Evolutionary conservation across 2,113 vertebrate genomes (phyloP).

Genomic region (Toxotes chatareus): DNA sequence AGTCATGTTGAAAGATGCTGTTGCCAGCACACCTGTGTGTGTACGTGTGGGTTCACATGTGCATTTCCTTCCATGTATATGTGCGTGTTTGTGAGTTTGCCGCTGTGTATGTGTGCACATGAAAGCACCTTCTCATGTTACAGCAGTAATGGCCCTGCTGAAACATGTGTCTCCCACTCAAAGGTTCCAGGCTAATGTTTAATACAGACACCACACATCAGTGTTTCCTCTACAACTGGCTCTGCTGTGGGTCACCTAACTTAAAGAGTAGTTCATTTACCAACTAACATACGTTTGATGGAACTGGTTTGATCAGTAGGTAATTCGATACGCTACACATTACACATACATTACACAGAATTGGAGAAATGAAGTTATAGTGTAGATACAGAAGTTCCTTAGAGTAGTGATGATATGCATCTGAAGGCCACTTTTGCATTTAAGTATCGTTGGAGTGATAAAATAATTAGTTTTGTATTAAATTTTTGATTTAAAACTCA

Average conservation of each 20-base stretch:
- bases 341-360: background rate
- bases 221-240: slow-evolving; percentile 7
- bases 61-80: background rate
- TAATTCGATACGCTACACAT: background rate
- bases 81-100: background rate
- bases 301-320: background rate
- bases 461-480: background rate
- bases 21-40: slow-evolving; percentile 67
- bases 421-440: background rate
- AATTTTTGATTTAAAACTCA: background rate
- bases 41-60: slow-evolving; percentile 4
- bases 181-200: slow-evolving; percentile 39
- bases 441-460: background rate
- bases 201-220: slow-evolving; percentile 15
- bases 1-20: slow-evolving; percentile 59
- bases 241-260: background rate
- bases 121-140: slow-evolving; percentile 67
- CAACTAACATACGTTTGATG: background rate
- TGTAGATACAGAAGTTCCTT: background rate
- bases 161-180: slow-evolving; percentile 53
- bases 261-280: background rate
- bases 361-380: background rate
- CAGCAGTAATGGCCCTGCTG: slow-evolving; percentile 54
- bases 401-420: background rate
- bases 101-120: background rate